A percentile compares a stretch with the other conserved stretches of the same genome.
phyloP scores from a whole-genome alignment of 2,888 invertebrate species.

The Heliconius ethilla region DNA sequence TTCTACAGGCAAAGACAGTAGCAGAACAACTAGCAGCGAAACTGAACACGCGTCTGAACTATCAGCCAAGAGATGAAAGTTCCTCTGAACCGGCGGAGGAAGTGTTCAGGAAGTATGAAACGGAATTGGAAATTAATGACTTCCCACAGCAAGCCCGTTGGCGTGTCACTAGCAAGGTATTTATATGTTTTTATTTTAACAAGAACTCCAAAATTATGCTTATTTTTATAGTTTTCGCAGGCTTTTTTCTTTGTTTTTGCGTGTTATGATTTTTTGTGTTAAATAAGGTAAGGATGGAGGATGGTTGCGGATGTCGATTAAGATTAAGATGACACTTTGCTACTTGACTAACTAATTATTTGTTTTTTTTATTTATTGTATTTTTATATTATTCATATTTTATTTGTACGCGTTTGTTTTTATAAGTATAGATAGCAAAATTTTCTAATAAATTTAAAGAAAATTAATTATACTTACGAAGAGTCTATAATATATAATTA shows the following conservation, averaged over 20 bases:
- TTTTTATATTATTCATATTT: too few species aligned
- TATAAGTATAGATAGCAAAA: too few species aligned
- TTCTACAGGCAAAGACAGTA: conserved; percentile 90
- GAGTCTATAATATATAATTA: neutral
- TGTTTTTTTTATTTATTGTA: too few species aligned
- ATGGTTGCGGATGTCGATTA: too few species aligned
- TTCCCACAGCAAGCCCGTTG: conserved; percentile 99
- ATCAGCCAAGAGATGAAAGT: conserved; percentile 94
- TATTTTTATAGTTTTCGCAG: too few species aligned
- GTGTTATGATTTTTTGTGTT: too few species aligned
- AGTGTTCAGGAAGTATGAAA: conserved; percentile 96
- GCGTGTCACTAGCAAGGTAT: conserved; percentile 97
- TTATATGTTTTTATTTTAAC: neutral
- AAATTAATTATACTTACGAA: neutral
- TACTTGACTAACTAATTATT: too few species aligned
- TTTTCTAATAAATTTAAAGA: neutral
- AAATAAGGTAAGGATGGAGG: too few species aligned
- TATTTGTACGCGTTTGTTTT: too few species aligned
- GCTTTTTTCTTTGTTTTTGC: too few species aligned
- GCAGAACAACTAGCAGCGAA: conserved; percentile 99
- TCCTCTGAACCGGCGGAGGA: conserved; percentile 83
- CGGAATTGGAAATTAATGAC: conserved; percentile 99
- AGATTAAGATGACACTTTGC: too few species aligned
- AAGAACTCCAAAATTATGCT: neutral
- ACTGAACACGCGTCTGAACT: conserved; percentile 97